Conservation (phyloP, 2,113 vertebrate species). For the Galemys pyrenaicus region DNA sequence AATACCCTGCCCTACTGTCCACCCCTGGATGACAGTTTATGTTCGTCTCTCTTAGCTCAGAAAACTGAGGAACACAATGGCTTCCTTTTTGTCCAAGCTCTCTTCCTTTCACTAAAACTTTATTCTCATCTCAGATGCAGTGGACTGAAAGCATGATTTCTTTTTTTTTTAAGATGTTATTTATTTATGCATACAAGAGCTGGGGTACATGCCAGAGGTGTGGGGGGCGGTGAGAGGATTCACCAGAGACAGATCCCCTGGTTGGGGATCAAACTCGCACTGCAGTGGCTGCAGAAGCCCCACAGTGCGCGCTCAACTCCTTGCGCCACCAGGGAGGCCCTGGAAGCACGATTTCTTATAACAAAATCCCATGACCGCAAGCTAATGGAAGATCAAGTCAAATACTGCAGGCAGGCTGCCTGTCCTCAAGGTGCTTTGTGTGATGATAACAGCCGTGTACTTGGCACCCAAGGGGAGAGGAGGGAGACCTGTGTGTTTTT, state of each 20-base stretch:
- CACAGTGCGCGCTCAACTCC: neutral
- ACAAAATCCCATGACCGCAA: slow-evolving; percentile 21
- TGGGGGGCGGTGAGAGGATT: too few relatives aligned
- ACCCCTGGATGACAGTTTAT: neutral
- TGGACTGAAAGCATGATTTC: neutral
- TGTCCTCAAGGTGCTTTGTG: slow-evolving; percentile 15
- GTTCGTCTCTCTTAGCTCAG: neutral
- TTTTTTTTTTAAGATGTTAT: neutral
- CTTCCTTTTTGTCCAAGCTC: neutral
- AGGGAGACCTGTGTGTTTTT: neutral
- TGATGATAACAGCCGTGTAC: slow-evolving; percentile 52
- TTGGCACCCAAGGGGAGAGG: neutral
- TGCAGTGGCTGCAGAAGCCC: too few relatives aligned
- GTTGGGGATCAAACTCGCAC: too few relatives aligned
- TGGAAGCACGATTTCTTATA: neutral
- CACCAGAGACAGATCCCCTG: too few relatives aligned
- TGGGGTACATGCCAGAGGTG: too few relatives aligned
- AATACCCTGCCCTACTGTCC: neutral
- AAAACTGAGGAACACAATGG: neutral
- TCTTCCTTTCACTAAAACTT: neutral
- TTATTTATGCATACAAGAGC: too few relatives aligned
- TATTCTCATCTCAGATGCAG: neutral
- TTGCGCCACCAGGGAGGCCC: too few relatives aligned
- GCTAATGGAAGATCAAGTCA: slow-evolving; percentile 6
- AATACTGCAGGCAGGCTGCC: neutral